Evolutionary conservation across 2,113 vertebrate species (phyloP), one percentile per base, ranked within the genome.

Genomic region (Pelobates fuscus): DNA sequence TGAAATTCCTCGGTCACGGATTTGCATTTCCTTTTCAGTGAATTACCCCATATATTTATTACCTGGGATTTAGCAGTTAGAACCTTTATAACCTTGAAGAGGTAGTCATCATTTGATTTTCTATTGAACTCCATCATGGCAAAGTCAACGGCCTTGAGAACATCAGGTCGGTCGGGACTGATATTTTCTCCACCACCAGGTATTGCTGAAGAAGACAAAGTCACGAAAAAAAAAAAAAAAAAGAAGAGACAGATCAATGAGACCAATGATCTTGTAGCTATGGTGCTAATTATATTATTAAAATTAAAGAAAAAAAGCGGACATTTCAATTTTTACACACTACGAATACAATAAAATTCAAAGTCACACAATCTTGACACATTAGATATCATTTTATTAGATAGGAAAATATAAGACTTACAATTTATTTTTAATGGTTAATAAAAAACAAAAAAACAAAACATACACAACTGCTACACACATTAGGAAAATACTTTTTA

Each of bases 51-150:
- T n/a, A n/a, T n/a, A n/a, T 66, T 6, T 5, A 2, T 70, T 64
- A 73, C 70, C 70, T 73, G 70, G 46, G n/a, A 14, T 55, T 54
- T 8, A 54, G 59, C 70, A 18, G 60, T 37, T 6, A 73, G 4
- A 5, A 73, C 24, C 29, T 64, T 54, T 29, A 37, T 2, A 32
- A 64, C 20, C 14, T 73, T 73, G 60, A 63, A 73, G 23, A 37
- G 3, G 8, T 32, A 63, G 15, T 24, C 59, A 12, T 24, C n/a
- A 18, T 37, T 73, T 52, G 60, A 54, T n/a, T 12, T 21, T 5
- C 14, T 5, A 55, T 73, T 73, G 27, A n/a, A 64, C 8, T 2
- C 20, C n/a, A n/a, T 24, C 8, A 73, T 20, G 15, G 70, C 70
- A 37, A 73, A 26, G 5, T 1, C 25, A 21, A 44, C 59, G 2